Conservation (phyloP, 2,797 vertebrate genomes). For the Lophius americanus region DNA sequence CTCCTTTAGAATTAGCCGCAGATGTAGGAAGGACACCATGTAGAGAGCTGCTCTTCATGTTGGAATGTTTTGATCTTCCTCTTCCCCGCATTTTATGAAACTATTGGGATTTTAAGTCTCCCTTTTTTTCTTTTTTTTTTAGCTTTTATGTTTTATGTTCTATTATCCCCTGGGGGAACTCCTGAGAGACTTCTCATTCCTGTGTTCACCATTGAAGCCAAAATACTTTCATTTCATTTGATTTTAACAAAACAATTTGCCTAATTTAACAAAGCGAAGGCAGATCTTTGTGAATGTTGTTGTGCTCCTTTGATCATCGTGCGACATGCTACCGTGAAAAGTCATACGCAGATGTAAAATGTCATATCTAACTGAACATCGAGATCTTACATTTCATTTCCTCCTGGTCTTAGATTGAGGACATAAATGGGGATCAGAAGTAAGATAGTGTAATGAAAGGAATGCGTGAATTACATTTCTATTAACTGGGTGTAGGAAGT, state of each 20-base stretch:
- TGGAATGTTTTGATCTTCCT: slow-evolving; percentile 31
- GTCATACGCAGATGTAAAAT: slow-evolving; percentile 47
- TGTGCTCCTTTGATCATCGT: slow-evolving; percentile 58
- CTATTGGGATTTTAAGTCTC: slow-evolving; percentile 31
- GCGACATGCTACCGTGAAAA: slow-evolving; percentile 57
- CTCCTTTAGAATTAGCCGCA: background rate
- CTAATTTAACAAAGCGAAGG: slow-evolving; percentile 53
- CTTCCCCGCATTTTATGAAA: slow-evolving; percentile 28
- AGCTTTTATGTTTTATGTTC: slow-evolving; percentile 48
- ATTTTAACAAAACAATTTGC: slow-evolving; percentile 52
- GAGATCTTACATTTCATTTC: slow-evolving; percentile 43
- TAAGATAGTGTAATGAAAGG: slow-evolving; percentile 39
- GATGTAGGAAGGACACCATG: background rate
- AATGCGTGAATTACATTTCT: slow-evolving; percentile 45
- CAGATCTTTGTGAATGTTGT: slow-evolving; percentile 40
- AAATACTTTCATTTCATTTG: slow-evolving; percentile 61
- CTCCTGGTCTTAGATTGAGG: slow-evolving; percentile 32
- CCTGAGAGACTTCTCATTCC: slow-evolving; percentile 59
- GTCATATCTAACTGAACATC: slow-evolving; percentile 52
- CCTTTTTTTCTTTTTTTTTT: slow-evolving; percentile 35
- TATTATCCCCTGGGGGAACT: slow-evolving; percentile 58
- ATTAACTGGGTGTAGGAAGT: slow-evolving; percentile 25
- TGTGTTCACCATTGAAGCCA: slow-evolving; percentile 46
- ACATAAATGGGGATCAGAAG: slow-evolving; percentile 46
- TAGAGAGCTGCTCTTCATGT: slow-evolving; percentile 14